These are phyloP conservation scores for Drosophila paranaensis DNA, from an alignment of 2,888 invertebrate genomes.

Conservation along the genomic window DNA sequence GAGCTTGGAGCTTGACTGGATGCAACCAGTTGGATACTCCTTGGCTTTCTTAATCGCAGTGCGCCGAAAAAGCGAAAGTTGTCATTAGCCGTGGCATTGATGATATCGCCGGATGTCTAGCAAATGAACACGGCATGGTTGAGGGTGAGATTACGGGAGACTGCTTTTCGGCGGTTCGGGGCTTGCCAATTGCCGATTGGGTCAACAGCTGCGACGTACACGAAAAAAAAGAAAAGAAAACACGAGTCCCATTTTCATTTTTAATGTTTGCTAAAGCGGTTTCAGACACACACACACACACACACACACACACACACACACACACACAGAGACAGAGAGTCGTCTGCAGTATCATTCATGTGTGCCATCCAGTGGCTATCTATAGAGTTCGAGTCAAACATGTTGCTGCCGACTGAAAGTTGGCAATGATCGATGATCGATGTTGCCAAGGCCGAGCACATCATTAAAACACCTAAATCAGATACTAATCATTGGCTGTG, in stretches of 20 bases:
- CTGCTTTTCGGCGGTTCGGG: conserved; percentile 1
- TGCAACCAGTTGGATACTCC: conserved; percentile 40
- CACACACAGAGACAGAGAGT: conserved; percentile 3
- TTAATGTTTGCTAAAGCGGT: conserved; percentile 24
- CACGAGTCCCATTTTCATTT: conserved; percentile 24
- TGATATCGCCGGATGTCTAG: conserved; percentile 59
- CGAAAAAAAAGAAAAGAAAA: conserved; percentile 50
- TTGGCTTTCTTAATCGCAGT: conserved; percentile 60
- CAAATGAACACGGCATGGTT: conserved; percentile 9
- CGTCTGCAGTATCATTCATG: conserved; percentile 47
- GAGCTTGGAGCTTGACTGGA: conserved; percentile 14
- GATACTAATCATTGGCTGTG: conserved; percentile 13
- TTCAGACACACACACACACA: conserved; percentile 18
- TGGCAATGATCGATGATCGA: conserved; percentile 14
- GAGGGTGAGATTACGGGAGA: conserved; percentile 13
- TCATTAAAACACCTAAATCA: conserved; percentile 28
- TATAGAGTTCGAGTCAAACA: conserved; percentile 52
- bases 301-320: conserved; percentile 2
- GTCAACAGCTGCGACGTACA: conserved; percentile 18
- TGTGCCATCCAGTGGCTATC: conserved; percentile 50
- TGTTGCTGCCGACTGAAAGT: conserved; percentile 38
- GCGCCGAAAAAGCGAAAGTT: conserved; percentile 68
- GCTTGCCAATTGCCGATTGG: conserved; percentile 8
- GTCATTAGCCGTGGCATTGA: conserved; percentile 18
- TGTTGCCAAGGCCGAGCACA: conserved; percentile 48